Base-by-base conservation (phyloP, 2,113 vertebrate species). In the Corydoras maculifer region DNA sequence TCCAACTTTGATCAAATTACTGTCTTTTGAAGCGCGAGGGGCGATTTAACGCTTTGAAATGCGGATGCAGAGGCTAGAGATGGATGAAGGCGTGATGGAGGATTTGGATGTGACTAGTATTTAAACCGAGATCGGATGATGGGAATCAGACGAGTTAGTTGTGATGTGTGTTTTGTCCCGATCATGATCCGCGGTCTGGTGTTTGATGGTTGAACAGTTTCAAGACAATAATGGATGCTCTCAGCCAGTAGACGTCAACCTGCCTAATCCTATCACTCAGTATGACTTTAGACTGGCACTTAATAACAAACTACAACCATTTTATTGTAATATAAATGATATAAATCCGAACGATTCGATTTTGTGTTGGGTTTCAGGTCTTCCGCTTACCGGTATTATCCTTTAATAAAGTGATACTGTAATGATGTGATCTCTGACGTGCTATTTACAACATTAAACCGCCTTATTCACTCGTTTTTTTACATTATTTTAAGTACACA, bases 211-310 rank as follows among this genome's bases (percentile, higher is more conserved):
- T 43, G 65, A 35, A 53, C 31, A 15, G 29, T 6, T 54, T 5
- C n/a, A n/a, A 29, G 58, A 29, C 32, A 58, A 55, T 59, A 59
- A 68, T 59, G 67, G 67, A 68, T 68, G 67, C 67, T 68, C 58
- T 59, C 55, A 32, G 43, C 32, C 18, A 13, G 66, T 53, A 68
- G 32, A 53, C 66, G 66, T 54, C 66, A 58, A 68, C 54, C 66
- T 68, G 66, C n/a, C 35, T 25, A 25, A 25, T 25, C 4, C 9
- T 18, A 6, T 67, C 48, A 53, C 15, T 49, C 7, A 1, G 31
- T 31, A 14, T 4, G 18, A 53, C 13, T 53, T 3, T 53, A 53
- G 11, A 53, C 51, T 14, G 51, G 51, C 11, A 12, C 51, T 53
- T 6, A 10, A 10, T 53, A 53, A 53, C 10, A 53, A 53, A 14